Conservation (phyloP, 2,888 invertebrate genomes). For the Hypselothyrea guttata region DNA sequence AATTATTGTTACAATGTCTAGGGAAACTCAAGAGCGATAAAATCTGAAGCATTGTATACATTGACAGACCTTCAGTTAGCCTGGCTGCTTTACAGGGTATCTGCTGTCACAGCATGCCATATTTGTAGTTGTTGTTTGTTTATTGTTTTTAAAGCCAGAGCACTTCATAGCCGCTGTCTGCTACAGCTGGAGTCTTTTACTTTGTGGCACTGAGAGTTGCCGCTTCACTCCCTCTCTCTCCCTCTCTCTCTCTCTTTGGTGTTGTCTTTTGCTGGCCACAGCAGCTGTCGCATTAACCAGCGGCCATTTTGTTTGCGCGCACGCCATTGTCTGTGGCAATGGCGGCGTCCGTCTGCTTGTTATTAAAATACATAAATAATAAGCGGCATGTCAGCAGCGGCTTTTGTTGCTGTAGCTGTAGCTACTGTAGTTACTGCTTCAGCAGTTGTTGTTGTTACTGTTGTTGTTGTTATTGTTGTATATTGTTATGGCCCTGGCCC, state of each 20-base stretch:
- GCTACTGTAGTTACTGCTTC: not conserved
- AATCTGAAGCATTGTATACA: too few relatives aligned
- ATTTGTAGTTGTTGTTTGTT: conserved; percentile 33
- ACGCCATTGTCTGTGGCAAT: conserved; percentile 73
- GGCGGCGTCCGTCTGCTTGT: conserved; percentile 65
- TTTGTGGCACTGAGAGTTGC: conserved; percentile 14
- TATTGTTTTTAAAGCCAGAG: conserved; percentile 57
- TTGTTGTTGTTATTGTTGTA: conserved; percentile 46
- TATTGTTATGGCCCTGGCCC: conserved; percentile 71
- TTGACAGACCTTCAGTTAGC: too few relatives aligned
- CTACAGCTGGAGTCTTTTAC: conserved; percentile 40
- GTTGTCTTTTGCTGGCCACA: conserved; percentile 41
- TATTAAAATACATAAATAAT: conserved; percentile 78
- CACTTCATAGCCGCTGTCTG: conserved; percentile 24
- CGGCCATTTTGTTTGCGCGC: conserved; percentile 72
- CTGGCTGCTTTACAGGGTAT: conserved; percentile 26
- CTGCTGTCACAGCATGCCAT: not conserved
- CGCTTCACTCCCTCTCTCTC: not conserved
- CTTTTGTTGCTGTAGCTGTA: conserved; percentile 59
- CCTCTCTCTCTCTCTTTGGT: not conserved
- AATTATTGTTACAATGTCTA: too few relatives aligned
- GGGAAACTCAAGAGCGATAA: too few relatives aligned
- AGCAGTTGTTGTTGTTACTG: conserved; percentile 8
- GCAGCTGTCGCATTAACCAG: conserved; percentile 78
- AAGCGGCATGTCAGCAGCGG: conserved; percentile 79